Evolutionary conservation across 2,113 vertebrate species (phyloP).

Genomic region (Anguilla japonica): DNA sequence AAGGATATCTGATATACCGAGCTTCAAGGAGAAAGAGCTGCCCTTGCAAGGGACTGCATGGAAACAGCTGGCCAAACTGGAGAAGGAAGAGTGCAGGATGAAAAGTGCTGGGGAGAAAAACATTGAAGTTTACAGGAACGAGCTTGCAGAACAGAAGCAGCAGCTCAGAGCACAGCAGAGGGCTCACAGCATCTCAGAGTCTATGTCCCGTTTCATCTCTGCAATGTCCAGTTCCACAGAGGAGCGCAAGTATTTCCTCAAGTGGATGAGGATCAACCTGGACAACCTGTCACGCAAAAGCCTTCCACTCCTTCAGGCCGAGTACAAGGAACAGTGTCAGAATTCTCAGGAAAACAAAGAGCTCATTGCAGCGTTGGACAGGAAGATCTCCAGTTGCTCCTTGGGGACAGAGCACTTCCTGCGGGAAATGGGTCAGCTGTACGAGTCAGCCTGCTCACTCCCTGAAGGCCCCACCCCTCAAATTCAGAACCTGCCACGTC

Average conservation of each 20-base stretch:
- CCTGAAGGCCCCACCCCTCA: too few relatives aligned
- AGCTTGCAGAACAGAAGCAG: constrained; percentile 25
- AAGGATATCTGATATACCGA: constrained; percentile 5
- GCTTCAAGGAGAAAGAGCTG: constrained; percentile 43
- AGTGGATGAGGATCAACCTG: constrained; percentile 62
- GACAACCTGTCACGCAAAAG: constrained; percentile 48
- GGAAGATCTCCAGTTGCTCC: too few relatives aligned
- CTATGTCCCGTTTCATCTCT: constrained; percentile 44
- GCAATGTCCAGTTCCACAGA: constrained; percentile 24
- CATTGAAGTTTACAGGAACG: constrained; percentile 34
- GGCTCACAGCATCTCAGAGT: background rate
- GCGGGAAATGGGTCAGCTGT: too few relatives aligned
- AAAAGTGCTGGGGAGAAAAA: background rate
- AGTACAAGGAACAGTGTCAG: constrained; percentile 25
- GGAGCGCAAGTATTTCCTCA: constrained; percentile 52
- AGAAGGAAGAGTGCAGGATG: constrained; percentile 51
- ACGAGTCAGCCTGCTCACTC: too few relatives aligned
- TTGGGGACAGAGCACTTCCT: too few relatives aligned
- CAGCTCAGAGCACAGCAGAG: constrained; percentile 35
- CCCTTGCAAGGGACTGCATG: too few relatives aligned
- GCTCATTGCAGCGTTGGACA: too few relatives aligned
- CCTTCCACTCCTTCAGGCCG: constrained; percentile 39
- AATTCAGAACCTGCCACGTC: too few relatives aligned
- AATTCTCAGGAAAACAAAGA: background rate
- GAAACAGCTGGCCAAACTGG: constrained; percentile 22